These are phyloP conservation scores for Helobdella robusta DNA, from an alignment of 2,888 invertebrate species.

Conservation along the genomic window DNA sequence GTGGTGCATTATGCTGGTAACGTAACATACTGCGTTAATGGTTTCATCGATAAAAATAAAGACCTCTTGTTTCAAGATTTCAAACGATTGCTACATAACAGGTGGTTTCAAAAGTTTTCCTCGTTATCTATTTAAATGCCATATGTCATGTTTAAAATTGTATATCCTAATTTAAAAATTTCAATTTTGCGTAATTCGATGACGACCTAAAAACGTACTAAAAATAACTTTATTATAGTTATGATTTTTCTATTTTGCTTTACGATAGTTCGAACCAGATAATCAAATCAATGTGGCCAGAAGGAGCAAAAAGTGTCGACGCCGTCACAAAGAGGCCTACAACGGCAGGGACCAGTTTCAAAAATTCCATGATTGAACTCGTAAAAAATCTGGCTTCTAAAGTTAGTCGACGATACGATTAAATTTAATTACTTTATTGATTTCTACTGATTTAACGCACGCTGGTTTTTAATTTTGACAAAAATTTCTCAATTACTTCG, in stretches of 20 bases:
- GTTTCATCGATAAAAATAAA: slow-evolving; percentile 94
- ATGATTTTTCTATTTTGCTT: no score
- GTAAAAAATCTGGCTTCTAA: slow-evolving; percentile 76
- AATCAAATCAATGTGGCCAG: slow-evolving; percentile 86
- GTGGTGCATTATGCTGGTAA: slow-evolving; percentile 89
- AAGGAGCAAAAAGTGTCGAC: slow-evolving; percentile 78
- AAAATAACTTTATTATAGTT: no score
- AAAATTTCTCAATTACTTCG: no score
- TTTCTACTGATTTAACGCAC: no score
- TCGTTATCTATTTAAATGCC: no score
- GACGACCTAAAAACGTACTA: no score
- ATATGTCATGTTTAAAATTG: no score
- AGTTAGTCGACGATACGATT: slow-evolving; percentile 44
- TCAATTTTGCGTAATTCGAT: no score
- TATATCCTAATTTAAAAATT: no score
- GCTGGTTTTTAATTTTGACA: no score
- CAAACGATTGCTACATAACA: slow-evolving; percentile 75
- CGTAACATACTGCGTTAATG: slow-evolving; percentile 79
- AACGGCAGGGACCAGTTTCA: slow-evolving; percentile 87
- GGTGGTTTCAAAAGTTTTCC: no score
- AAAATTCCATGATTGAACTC: slow-evolving; percentile 81
- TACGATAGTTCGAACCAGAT: slow-evolving; percentile 62
- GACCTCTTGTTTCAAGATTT: slow-evolving; percentile 94
- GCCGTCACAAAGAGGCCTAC: slow-evolving; percentile 82
- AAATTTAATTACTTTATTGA: no score